A percentile compares a stretch with the other conserved stretches of the same genome.
These are phyloP conservation scores for Macropis europaea DNA, from an alignment of 2,888 invertebrate genomes.

Conservation along the genomic window DNA sequence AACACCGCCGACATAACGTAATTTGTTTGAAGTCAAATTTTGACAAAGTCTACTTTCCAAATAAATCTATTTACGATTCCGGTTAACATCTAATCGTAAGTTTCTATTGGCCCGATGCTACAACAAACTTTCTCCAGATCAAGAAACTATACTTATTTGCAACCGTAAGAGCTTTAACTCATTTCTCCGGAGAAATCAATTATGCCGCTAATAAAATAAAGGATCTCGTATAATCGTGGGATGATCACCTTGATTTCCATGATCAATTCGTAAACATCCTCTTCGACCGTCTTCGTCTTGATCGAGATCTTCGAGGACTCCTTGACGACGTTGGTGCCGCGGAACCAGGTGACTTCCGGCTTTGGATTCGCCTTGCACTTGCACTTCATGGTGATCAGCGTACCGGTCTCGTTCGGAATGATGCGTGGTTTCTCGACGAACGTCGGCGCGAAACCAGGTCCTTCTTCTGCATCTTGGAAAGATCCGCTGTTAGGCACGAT, in stretches of 20 bases:
- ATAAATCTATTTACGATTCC: too few species aligned
- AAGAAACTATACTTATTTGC: too few species aligned
- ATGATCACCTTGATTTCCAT: conserved; percentile 89
- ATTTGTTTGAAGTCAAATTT: too few species aligned
- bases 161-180: too few species aligned
- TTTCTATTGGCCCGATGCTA: too few species aligned
- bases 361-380: conserved; percentile 97
- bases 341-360: conserved; percentile 97
- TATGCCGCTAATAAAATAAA: too few species aligned
- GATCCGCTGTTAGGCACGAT: conserved; percentile 65
- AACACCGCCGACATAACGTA: too few species aligned
- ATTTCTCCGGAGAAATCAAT: too few species aligned
- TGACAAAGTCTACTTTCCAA: too few species aligned
- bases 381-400: conserved; percentile 98
- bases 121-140: too few species aligned
- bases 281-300: conserved; percentile 87
- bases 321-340: conserved; percentile 91
- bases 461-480: conserved; percentile 92
- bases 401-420: conserved; percentile 98
- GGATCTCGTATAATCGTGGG: too few species aligned
- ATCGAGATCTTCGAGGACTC: conserved; percentile 93
- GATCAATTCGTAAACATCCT: conserved; percentile 93
- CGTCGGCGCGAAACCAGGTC: conserved; percentile 96
- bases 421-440: conserved; percentile 99
- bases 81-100: too few species aligned